These are phyloP conservation scores for Diorhabda elongata DNA, from an alignment of 1,140 invertebrate genomes.

Conservation along the genomic window DNA sequence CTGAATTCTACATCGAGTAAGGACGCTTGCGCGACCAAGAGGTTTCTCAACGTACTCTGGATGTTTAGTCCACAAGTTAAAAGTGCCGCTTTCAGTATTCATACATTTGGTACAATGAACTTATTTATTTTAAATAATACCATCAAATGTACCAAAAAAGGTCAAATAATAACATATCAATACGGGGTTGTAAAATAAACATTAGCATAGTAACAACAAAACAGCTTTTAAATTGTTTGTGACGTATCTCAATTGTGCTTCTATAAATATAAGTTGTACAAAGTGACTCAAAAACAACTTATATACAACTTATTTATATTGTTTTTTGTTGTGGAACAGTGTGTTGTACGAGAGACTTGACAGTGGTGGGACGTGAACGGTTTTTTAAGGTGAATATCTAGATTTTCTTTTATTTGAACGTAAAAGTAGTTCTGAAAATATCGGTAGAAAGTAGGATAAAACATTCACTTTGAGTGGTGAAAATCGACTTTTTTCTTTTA, in stretches of 20 bases:
- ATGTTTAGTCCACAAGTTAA: conserved; percentile 6
- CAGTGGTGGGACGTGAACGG: neutral
- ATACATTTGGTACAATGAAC: conserved; percentile 12
- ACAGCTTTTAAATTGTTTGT: too few species aligned
- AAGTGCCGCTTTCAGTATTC: conserved; percentile 7
- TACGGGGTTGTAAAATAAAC: too few species aligned
- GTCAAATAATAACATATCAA: neutral
- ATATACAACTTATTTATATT: neutral
- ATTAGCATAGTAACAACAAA: too few species aligned
- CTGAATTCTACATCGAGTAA: neutral
- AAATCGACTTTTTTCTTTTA: too few species aligned
- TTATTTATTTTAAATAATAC: neutral
- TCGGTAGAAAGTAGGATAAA: too few species aligned
- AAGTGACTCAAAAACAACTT: neutral
- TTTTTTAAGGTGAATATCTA: neutral
- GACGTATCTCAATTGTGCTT: neutral
- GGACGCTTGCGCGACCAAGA: neutral
- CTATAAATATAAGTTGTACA: conserved; percentile 1
- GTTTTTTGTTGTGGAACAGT: neutral
- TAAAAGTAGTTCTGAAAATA: too few species aligned
- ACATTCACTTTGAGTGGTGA: too few species aligned
- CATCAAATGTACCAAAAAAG: neutral
- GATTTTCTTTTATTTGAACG: too few species aligned
- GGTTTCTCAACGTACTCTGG: conserved; percentile 1
- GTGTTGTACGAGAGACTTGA: neutral